Evolutionary conservation across 1,140 invertebrate genomes (phyloP).

Genomic region (Aphelenchoides besseyi): DNA sequence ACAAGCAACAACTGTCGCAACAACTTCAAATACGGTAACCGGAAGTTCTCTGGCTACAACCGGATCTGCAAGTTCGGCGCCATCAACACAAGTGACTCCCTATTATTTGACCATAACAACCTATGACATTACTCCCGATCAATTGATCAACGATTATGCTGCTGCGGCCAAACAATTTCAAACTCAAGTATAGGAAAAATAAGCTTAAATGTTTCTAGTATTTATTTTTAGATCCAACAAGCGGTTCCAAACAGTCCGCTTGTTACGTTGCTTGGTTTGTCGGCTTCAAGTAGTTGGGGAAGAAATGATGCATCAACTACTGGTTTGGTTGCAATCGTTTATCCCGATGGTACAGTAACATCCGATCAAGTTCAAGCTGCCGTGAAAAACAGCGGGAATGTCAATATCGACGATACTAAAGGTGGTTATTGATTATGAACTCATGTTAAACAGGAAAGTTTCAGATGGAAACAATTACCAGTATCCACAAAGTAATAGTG

Average conservation of each 20-base stretch:
- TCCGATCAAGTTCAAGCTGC: background rate
- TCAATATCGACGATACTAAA: too few species aligned
- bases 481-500: background rate
- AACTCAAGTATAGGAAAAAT: background rate
- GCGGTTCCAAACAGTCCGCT: background rate
- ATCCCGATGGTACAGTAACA: background rate
- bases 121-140: background rate
- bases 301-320: background rate
- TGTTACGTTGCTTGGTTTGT: background rate
- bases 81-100: background rate
- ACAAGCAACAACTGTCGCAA: background rate
- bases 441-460: too few species aligned
- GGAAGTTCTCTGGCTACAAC: background rate
- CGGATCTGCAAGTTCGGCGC: background rate
- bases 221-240: slow-evolving; percentile 2
- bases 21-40: background rate
- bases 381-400: background rate
- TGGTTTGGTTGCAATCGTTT: slow-evolving; percentile 6
- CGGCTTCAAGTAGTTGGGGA: background rate
- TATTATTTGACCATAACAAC: background rate
- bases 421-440: too few species aligned
- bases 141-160: background rate
- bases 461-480: background rate
- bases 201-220: background rate
- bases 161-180: background rate